Evolutionary conservation across 23 tunicate genomes (phyloP).

Genomic region (Styela clava): DNA sequence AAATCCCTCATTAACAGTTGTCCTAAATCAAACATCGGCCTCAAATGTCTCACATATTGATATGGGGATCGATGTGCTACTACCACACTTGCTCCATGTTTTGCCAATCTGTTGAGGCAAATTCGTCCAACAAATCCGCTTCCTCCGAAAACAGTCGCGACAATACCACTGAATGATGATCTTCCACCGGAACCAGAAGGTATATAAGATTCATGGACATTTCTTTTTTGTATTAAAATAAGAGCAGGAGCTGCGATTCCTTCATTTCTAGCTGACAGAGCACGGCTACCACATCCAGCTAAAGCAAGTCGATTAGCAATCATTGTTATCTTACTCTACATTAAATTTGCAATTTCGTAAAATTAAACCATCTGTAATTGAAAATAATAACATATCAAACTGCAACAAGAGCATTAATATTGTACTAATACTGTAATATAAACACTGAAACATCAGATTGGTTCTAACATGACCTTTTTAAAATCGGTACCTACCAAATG

Average conservation of each 20-base stretch:
- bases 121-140: constrained; percentile 76
- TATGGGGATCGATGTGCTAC: constrained; percentile 66
- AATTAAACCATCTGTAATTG: no score
- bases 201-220: constrained; percentile 70
- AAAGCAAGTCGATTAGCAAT: not conserved
- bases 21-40: constrained; percentile 88
- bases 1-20: constrained; percentile 52
- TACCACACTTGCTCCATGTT: constrained; percentile 48
- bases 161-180: constrained; percentile 94
- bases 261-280: not conserved
- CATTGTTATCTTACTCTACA: not conserved
- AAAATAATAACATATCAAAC: no score
- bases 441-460: no score
- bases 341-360: no score
- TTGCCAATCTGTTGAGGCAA: constrained; percentile 77
- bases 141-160: constrained; percentile 85
- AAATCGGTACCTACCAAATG: no score
- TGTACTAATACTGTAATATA: no score
- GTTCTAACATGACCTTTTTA: no score
- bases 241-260: not conserved
- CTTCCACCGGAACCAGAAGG: constrained; percentile 91
- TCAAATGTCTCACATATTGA: constrained; percentile 44
- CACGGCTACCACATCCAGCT: not conserved
- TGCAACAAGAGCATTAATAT: no score
- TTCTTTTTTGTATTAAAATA: constrained; percentile 29